Base-by-base conservation (phyloP, 2,113 vertebrate genomes). In the Arenaria interpres region DNA sequence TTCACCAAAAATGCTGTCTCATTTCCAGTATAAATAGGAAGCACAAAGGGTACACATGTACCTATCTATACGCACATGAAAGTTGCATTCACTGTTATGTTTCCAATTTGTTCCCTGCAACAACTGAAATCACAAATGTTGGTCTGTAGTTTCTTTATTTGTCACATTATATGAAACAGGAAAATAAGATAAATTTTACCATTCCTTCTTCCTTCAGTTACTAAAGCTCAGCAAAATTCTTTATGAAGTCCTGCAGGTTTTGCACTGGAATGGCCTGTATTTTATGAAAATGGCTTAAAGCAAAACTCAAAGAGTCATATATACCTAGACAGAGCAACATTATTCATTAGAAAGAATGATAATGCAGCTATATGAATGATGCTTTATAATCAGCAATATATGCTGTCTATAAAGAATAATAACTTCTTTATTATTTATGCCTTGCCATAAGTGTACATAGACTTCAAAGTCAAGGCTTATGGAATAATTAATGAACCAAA, bases 401-500 rank as follows among this genome's bases (percentile, higher is more conserved):
- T 71, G 41, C 30, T 68, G 27, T 51, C 56, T 46, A 68, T 88
- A 39, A 89, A 85, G 56, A 88, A 74, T 51, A 88, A 83, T 67
- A 91, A 69, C 81, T 43, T 74, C 45, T 88, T 85, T 90, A 96
- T 96, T 96, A 95, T 95, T 96, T 89, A 93, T 94, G 50, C 20
- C 21, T 75, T 83, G 69, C 59, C 45, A 6, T 92, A 85, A 82
- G 76, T 89, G 76, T 71, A 77, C 39, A 63, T n/a, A 63, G 63
- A n/a, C 85, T 85, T 83, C 75, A 85, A 85, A 92, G 79, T 66
- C 82, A 89, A 60, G 16, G 67, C 41, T 74, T 90, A 56, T 3
- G 33, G 91, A 97, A 97, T 97, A 95, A 87, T 87, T 92, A 96
- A 97, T 97, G 95, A 95, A 94, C 90, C 86, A 93, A 93, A 93